Evolutionary conservation across 2,888 invertebrate species (phyloP), one percentile per base, ranked within the genome.

Genomic region (Ophion ventricosus): DNA sequence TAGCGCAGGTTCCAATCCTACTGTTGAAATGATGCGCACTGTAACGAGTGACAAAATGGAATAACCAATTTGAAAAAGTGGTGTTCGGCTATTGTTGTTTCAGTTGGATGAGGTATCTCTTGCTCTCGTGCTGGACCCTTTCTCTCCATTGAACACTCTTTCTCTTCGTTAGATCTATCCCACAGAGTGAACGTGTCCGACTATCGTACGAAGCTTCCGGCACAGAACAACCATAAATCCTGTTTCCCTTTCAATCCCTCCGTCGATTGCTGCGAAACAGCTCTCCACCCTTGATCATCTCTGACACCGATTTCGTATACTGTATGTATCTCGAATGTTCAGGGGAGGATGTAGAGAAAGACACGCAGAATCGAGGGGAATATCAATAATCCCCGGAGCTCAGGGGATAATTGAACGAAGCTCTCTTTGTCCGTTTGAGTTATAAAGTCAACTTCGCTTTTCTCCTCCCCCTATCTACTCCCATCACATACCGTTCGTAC

Each of bases 211-310:
- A 63, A 56, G 69, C 54, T 78, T 70, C 78, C 70, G 78, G 63
- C 63, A 67, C 70, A 54, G 78, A 43, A 78, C 69, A 70, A 78
- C 61, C 78, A 78, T 70, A 70, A 78, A 78, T 78, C 70, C 77
- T 49, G 77, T 78, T 78, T 78, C 77, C 69, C 70, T 70, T 54
- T n/a, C 23, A 59, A 61, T 78, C 78, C 70, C 70, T 56, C 61
- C 23, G 17, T 54, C 35, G 70, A 78, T 78, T 54, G 70, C 23
- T 69, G 63, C 70, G 67, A 78, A 78, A 70, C 54, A 78, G 76
- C 14, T 64, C 56, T 76, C 64, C 49, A 61, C 40, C 49, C 43
- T 20, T 26, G 11, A 29, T 64, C 73, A 14, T 74, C 54, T 54
- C 25, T 66, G 35, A 40, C 35, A 43, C 57, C 25, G 54, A 23